Base-by-base conservation (phyloP, 2,888 invertebrate species). In the Hesperia comma region DNA sequence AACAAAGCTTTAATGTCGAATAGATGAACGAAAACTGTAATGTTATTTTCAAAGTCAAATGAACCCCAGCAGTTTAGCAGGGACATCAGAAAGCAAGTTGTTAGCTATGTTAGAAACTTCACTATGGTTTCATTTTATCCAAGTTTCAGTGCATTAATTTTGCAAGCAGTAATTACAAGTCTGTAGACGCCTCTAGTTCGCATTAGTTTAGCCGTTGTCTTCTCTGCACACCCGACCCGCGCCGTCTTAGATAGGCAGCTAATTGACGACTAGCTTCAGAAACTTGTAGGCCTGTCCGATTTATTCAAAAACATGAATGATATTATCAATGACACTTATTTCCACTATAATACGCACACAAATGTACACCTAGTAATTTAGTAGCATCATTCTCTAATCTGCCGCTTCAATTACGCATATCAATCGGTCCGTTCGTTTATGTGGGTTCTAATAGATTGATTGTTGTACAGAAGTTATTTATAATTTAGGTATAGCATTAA, bases 141-240 rank as follows among this genome's bases (percentile, higher is more conserved):
- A 86, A 88, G 89, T 90, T 88, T 86, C 84, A 83, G 85, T 88
- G 88, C 90, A 91, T 91, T 92, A 90, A 90, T 91, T 90, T 90
- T 91, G 88, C 89, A 90, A 79, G 85, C 86, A 83, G 90, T 91
- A 91, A 92, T 91, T 91, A 91, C 89, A 87, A 88, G 89, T 88
- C 86, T 80, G 85, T 82, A 86, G 86, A 81, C 88, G 84, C 83
- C 82, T 84, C 83, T 80, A 85, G 84, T 88, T 87, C 83, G 82
- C 86, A 86, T 91, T 88, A 91, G 87, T 90, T 88, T 83, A 85
- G 83, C 83, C 81, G 85, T 84, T 86, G 86, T 86, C 84, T 87
- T 82, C 82, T 76, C 75, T 77, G 81, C 63, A 79, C 81, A 84
- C 82, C 79, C 78, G 79, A 85, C 80, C 77, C 74, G 75, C 77